These are phyloP conservation scores for Amphipyra tragopoginis DNA, from an alignment of 2,888 invertebrate genomes.

Conservation along the genomic window DNA sequence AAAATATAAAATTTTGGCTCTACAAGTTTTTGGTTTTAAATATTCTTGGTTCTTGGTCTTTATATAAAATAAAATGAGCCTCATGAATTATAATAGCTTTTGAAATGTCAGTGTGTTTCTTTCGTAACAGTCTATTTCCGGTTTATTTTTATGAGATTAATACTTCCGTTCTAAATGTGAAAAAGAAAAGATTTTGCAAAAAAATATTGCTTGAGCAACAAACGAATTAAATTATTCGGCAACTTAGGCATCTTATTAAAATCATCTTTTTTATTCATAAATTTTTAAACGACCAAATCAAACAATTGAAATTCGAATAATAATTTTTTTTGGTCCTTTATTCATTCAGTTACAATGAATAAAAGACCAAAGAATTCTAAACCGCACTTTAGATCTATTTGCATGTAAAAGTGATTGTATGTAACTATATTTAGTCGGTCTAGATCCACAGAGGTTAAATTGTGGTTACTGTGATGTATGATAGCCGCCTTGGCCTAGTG, in stretches of 20 bases:
- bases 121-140: constrained; percentile 35
- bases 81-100: constrained; percentile 29
- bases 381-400: constrained; percentile 17
- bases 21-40: not conserved
- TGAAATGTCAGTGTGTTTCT: constrained; percentile 44
- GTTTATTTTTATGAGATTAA: constrained; percentile 5
- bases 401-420: constrained; percentile 46
- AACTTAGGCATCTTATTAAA: too few species aligned
- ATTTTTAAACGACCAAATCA: too few species aligned
- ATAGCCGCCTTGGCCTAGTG: constrained; percentile 54
- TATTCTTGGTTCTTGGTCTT: not conserved
- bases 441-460: constrained; percentile 50
- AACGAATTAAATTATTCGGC: too few species aligned
- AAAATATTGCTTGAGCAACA: too few species aligned
- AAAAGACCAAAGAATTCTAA: not conserved
- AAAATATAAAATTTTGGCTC: not conserved
- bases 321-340: too few species aligned
- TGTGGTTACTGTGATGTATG: constrained; percentile 53
- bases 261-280: too few species aligned
- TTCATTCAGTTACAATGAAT: too few species aligned
- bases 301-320: too few species aligned
- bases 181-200: too few species aligned
- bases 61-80: constrained; percentile 5
- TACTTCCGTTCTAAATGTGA: constrained; percentile 27
- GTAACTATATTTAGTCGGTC: constrained; percentile 38